phyloP scores from a whole-genome alignment of 1,140 invertebrate genomes.

The Ceratosolen fusciceps region DNA sequence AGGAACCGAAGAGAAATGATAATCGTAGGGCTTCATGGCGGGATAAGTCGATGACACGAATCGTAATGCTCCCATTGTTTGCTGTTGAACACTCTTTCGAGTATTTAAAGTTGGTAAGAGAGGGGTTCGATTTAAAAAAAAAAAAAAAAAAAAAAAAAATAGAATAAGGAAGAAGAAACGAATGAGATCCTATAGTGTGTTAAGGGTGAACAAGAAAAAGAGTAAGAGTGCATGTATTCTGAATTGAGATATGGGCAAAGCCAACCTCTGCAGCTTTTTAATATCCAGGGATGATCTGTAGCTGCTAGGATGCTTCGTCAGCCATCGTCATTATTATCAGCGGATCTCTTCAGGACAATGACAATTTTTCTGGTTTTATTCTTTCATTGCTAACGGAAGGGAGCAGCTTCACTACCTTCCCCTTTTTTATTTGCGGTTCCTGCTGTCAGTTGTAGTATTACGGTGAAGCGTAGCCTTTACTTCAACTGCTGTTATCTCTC shows the following conservation, averaged over 20 bases:
- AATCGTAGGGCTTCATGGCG: not conserved
- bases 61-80: constrained; percentile 58
- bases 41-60: constrained; percentile 54
- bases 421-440: constrained; percentile 13
- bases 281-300: constrained; percentile 70
- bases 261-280: constrained; percentile 63
- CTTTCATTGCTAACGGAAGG: constrained; percentile 48
- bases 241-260: constrained; percentile 48
- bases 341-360: constrained; percentile 69
- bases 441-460: constrained; percentile 37
- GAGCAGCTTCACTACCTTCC: not conserved
- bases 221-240: constrained; percentile 7
- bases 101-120: constrained; percentile 51
- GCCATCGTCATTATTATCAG: constrained; percentile 69
- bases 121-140: constrained; percentile 17
- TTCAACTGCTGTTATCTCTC: constrained; percentile 16
- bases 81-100: constrained; percentile 44
- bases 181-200: not conserved
- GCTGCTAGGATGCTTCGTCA: constrained; percentile 65
- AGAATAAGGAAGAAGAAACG: not conserved
- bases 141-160: not conserved
- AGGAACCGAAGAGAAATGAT: not conserved
- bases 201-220: not conserved
- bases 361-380: constrained; percentile 70
- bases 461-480: not conserved